Percentiles rank a stretch among this genome's conserved stretches.
phyloP scores from a whole-genome alignment of 2,888 invertebrate species.

The Machimus rusticus region DNA sequence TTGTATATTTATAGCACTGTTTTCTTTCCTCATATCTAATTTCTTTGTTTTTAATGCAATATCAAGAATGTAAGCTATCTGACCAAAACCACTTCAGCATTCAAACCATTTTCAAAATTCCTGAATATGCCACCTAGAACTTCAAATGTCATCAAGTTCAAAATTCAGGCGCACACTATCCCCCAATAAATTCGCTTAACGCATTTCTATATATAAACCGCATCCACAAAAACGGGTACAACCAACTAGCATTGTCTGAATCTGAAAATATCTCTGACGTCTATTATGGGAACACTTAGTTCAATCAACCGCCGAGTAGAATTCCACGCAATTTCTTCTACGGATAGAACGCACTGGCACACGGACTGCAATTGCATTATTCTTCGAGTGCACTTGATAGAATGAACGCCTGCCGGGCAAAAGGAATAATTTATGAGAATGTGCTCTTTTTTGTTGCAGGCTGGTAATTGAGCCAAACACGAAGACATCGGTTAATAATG shows the following conservation, averaged over 20 bases:
- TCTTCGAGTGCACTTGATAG: not conserved
- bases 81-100: not conserved
- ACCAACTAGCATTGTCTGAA: not conserved
- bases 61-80: not conserved
- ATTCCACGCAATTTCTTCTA: slow-evolving; percentile 1
- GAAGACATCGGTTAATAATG: slow-evolving; percentile 56
- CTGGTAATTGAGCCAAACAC: slow-evolving; percentile 60
- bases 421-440: slow-evolving; percentile 2
- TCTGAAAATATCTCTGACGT: slow-evolving; percentile 8
- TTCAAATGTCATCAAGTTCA: slow-evolving; percentile 20
- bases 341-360: not conserved
- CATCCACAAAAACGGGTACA: not conserved
- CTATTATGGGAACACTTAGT: not conserved
- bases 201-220: not conserved
- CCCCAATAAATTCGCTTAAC: not conserved
- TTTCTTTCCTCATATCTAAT: not conserved
- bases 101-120: slow-evolving; percentile 2
- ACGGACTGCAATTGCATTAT: slow-evolving; percentile 1
- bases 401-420: not conserved
- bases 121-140: slow-evolving; percentile 12
- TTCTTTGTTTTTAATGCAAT: not conserved
- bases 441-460: slow-evolving; percentile 52
- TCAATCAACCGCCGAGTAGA: slow-evolving; percentile 10
- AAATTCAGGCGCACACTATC: not conserved
- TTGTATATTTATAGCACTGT: not conserved